Base-by-base conservation (phyloP, 2,113 vertebrate genomes). In the Arenaria interpres region DNA sequence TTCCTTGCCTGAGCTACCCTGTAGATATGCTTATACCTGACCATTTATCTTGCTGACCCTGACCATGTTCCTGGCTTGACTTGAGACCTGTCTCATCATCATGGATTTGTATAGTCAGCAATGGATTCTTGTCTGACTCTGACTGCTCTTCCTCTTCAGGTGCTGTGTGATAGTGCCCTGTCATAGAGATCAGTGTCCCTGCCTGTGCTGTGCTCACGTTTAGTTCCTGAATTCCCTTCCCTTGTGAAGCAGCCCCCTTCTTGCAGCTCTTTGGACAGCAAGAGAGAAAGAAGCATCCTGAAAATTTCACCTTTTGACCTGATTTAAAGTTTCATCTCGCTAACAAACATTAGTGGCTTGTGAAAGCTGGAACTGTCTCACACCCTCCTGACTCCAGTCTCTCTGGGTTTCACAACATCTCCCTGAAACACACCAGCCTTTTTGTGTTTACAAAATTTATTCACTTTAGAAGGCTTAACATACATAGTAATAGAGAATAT, bases 121-220 rank as follows among this genome's bases (percentile, higher is more conserved):
- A 13, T 64, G 25, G 33, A 32, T 63, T 78, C 75, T 59, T 27
- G 9, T 18, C 37, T 66, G 30, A 33, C 23, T 50, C 56, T 46
- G 27, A 30, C 23, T 63, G 53, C 17, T 73, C 4, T 68, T 43
- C 37, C 53, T 71, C 15, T 28, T 74, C 75, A 64, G 23, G 23
- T 20, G 17, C n/a, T 54, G 8, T 19, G 41, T 43, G 25, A 57
- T 1, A 0, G 6, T 0, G 1, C 9, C 12, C 48, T 43, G 15
- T 3, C 35, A 66, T 16, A 9, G 9, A 39, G 0, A 78, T 24
- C 25, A 50, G 18, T 21, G 7, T 28, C 13, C 7, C 19, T 64
- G 45, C 20, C 15, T 69, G 7, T 23, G 24, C 8, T n/a, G 9
- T 23, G 10, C 21, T 39, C 18, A 30, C 14, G 10, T 12, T 66